Base-by-base conservation (phyloP, 1,140 invertebrate genomes). In the Ostrea denselamellosa region DNA sequence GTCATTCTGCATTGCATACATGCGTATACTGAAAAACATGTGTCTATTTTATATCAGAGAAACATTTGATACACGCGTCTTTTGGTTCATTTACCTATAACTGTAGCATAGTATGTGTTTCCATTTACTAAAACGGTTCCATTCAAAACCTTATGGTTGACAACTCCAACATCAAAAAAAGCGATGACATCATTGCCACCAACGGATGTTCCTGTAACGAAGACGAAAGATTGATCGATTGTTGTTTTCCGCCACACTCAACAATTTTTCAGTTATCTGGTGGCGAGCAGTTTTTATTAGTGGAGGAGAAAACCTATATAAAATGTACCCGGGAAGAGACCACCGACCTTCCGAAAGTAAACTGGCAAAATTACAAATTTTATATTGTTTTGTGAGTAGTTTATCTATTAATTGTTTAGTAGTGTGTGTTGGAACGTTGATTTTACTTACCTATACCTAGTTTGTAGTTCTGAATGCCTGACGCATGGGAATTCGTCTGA, bases 401-500 rank as follows among this genome's bases (percentile, higher is more conserved):
- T 17, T 62, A 19, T 62, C 28, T 34, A 14, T 8, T 25, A 34
- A 10, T 77, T 25, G 4, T 28, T 2, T 17, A 19, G 14, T 62
- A 19, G 8, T 17, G 17, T 62, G 8, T 56, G 25, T 22, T 25
- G 14, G n/a, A 22, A 54, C 19, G 2, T 3, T 8, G 0, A 0
- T 22, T 28, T 22, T 9, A 22, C 87, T 53, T 52, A 92, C 91
- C 91, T 51, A 92, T 86, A 14, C 90, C 89, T 17, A 91, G 19
- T 34, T 88, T 58, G 82, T 92, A 92, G 22, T 86, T 65, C 34
- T 86, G 71, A 51, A 92, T 91, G 8, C 90, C 91, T 77, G 89
- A 83, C 10, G 86, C 88, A 68, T 90, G 87, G 58, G 87, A 77
- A 85, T 85, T 83, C 51, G n/a, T 53, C 51, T 82, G 51, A 10